phyloP scores from a whole-genome alignment of 2,797 vertebrate genomes.

The Falco cherrug region DNA sequence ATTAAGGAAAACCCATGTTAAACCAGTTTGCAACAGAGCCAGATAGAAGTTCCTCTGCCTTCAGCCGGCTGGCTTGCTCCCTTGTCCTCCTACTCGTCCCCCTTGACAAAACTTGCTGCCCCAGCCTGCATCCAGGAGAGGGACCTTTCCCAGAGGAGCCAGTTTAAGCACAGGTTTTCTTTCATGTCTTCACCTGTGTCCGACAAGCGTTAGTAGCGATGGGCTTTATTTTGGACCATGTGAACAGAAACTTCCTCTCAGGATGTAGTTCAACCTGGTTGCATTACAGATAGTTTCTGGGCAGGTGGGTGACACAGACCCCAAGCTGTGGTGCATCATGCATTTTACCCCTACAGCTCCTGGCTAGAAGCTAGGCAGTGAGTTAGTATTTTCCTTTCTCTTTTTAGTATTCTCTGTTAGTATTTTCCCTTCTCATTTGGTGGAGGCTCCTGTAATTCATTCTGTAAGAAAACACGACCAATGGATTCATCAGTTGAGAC shows the following conservation, averaged over 20 bases:
- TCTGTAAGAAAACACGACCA: background rate
- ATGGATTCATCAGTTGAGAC: background rate
- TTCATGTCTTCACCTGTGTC: background rate
- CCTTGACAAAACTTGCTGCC: background rate
- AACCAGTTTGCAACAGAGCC: background rate
- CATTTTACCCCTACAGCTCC: background rate
- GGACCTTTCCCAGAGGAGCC: background rate
- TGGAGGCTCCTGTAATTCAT: background rate
- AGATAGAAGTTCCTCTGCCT: background rate
- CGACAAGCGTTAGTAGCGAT: background rate
- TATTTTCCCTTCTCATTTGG: background rate
- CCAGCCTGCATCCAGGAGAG: background rate
- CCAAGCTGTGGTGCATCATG: accelerated
- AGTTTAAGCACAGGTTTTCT: background rate
- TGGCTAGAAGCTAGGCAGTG: background rate
- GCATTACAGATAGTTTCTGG: background rate
- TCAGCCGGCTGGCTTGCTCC: background rate
- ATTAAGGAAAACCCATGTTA: background rate
- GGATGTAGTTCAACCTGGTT: background rate
- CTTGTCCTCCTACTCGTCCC: background rate
- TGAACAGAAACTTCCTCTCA: background rate
- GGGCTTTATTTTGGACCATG: background rate
- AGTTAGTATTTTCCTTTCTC: background rate
- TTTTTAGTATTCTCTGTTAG: background rate
- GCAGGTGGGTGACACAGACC: background rate